Evolutionary conservation across 2,888 invertebrate species (phyloP), one percentile per base, ranked within the genome.

Genomic region (Escarpia spicata): DNA sequence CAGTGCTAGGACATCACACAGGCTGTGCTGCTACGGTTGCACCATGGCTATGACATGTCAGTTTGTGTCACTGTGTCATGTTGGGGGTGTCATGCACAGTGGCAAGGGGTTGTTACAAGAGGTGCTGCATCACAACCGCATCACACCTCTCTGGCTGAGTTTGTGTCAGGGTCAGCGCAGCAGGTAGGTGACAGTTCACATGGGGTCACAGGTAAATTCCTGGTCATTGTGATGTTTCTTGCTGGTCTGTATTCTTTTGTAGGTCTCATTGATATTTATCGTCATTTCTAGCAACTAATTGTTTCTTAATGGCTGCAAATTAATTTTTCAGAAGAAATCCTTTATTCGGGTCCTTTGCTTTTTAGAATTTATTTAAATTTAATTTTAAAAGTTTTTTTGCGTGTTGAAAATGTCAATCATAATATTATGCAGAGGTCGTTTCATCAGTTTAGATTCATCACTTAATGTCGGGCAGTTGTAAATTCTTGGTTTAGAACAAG

Each of bases 161-260:
- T 26, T 75, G n/a, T 75, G 75, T 75, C 75, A n/a, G 26, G 75
- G 75, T 75, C 75, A 75, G 75, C 75, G 75, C 75, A 75, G 75
- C 75, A 75, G 75, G 75, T 75, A 75, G 75, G 75, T 75, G 26
- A 75, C 75, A 26, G 75, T n/a, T 75, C 75, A 75, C 75, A 26
- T 75, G 75, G 19, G 75, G 19, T 75, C n/a, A 75, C n/a, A 75
- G 75, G 75, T 75, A 4, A 75, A 15, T 75, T 26, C 75, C 75
- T 75, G 75, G 26, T 75, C 75, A 75, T 75, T 19, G 4, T 75
- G 19, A 75, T 26, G 75, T 75, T 75, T 75, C 75, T 26, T 75
- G 3, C 19, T 75, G 19, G 75, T 75, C 75, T 52, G 9, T 52
- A 37, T 52, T 15, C 15, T 75, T 75, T 75, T 75, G 26, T 75